These are phyloP conservation scores for Plutella xylostella DNA, from an alignment of 2,888 invertebrate genomes.

Conservation along the genomic window DNA sequence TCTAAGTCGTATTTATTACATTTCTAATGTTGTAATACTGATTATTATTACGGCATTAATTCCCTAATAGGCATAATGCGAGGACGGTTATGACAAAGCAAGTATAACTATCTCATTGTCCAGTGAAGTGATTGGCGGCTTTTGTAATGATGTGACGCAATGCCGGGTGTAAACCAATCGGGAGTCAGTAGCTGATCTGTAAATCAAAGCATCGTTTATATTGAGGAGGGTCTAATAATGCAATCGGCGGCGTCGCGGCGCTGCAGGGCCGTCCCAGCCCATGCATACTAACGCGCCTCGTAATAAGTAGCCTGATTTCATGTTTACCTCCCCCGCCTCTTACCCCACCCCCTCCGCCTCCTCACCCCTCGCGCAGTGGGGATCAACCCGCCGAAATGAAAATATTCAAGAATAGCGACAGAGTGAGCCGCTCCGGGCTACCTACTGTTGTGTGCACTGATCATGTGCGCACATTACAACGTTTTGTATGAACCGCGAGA, in stretches of 20 bases:
- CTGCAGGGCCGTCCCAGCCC: conserved; percentile 50
- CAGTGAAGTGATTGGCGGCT: background rate
- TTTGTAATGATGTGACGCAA: background rate
- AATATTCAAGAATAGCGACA: no score
- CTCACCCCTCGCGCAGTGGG: background rate
- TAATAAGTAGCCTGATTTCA: conserved; percentile 58
- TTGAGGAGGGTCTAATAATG: conserved; percentile 36
- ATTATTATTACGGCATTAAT: no score
- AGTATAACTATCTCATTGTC: background rate
- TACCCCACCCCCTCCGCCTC: background rate
- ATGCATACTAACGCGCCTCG: conserved; percentile 62
- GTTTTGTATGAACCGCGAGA: no score
- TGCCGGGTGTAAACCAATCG: background rate
- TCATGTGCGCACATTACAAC: no score
- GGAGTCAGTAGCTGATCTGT: conserved; percentile 28
- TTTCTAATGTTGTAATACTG: no score
- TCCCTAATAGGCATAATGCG: no score
- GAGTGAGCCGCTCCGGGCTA: no score
- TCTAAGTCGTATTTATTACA: no score
- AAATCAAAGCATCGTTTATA: conserved; percentile 50
- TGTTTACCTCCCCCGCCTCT: conserved; percentile 27
- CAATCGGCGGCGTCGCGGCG: conserved; percentile 29
- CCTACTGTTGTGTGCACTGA: no score
- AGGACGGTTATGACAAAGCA: no score
- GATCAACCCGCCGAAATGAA: no score